Base-by-base conservation (phyloP, 1,140 invertebrate genomes). In the Hylyphantes graminicola region DNA sequence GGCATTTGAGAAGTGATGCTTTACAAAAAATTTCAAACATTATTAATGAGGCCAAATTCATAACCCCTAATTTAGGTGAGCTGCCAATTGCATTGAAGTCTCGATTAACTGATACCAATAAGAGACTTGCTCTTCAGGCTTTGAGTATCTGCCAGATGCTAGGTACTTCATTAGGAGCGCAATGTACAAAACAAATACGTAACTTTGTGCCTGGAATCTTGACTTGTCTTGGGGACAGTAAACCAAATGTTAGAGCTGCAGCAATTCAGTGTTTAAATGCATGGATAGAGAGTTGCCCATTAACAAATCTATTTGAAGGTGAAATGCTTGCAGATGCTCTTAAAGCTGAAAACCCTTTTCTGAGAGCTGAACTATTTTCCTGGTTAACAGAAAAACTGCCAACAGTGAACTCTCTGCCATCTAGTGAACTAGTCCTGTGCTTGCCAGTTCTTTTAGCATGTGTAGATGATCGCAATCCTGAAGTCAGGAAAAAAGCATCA, bases 311-410 rank as follows among this genome's bases (percentile, higher is more conserved):
- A 86, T 94, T 98, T 81, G 96, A 97, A 65, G 93, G 93, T 35
- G 96, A 98, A 91, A 96, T 97, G 90, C 92, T 98, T 83, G 92
- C 92, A 59, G 96, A 98, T 90, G 95, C 94, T 13, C 90, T 98
- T 0, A 95, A 95, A 88, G 89, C 92, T 15, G 96, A 96, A 67
- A 96, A 95, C 48, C 96, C 96, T 0, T 92, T 93, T 59, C 90
- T 97, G 0, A 92, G 95, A 80, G 91, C 93, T 0, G 95, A 97
- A 90, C 89, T 98, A 53, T 94, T 96, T 92, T 91, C 90, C 63
- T 98, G 96, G 96, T 89, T 98, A 63, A 91, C 94, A 2, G 94
- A 95, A 80, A 94, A 94, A 87, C 90, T 98, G 86, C 94, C 95
- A 0, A 91, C 92, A 83, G 92, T 93, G 93, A 91, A 90, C 78